These are phyloP conservation scores for Chlorocebus sabaeus DNA, from an alignment of 2,113 vertebrate species.

Conservation along the genomic window DNA sequence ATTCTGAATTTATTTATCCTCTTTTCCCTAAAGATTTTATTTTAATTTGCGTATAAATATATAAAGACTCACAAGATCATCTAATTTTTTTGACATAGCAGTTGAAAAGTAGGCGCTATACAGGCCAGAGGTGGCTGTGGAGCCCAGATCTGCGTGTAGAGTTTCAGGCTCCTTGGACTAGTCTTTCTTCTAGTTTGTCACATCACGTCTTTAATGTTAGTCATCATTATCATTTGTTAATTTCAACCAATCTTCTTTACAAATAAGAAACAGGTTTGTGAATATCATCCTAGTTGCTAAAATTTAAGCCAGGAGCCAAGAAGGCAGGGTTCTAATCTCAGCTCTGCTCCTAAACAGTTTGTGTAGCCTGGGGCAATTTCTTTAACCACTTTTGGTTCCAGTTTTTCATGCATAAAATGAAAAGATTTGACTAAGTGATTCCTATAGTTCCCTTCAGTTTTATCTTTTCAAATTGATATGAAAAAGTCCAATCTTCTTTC, in stretches of 20 bases:
- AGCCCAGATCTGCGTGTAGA: neutral
- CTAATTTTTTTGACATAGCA: neutral
- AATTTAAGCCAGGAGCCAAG: neutral
- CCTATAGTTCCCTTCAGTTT: neutral
- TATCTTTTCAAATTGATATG: neutral
- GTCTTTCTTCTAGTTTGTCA: neutral
- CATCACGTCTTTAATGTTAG: neutral
- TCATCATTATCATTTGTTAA: neutral
- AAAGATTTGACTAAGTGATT: neutral
- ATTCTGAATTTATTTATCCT: neutral
- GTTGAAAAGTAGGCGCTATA: neutral
- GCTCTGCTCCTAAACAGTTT: neutral
- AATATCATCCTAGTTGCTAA: neutral
- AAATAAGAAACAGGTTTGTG: neutral
- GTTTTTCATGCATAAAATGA: neutral
- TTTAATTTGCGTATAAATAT: neutral
- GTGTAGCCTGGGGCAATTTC: neutral
- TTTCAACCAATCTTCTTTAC: neutral
- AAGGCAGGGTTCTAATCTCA: neutral
- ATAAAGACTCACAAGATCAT: neutral
- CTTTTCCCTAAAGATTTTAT: neutral
- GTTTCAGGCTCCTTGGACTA: neutral
- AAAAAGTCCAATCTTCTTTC: neutral
- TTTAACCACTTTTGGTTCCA: neutral
- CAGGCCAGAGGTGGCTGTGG: fast-evolving